Evolutionary conservation across 2,113 vertebrate species (phyloP), one percentile per base, ranked within the genome.

Genomic region (Genyomyrus donnyi): DNA sequence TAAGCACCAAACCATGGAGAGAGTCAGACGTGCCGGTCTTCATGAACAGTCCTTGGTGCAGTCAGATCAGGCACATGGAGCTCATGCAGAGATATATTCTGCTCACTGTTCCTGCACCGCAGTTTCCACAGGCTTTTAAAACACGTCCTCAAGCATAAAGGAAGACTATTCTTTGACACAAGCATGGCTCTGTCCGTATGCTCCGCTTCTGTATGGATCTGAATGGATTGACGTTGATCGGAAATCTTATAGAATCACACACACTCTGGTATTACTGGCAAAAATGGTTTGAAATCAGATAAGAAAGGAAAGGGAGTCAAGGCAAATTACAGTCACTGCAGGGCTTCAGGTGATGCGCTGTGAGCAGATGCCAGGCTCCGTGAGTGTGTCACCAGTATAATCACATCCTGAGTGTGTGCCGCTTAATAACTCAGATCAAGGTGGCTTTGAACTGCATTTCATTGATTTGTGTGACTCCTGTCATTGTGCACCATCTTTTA

Each of bases 381-480:
- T 19, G 74, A 80, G 74, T 42, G 74, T 80, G 15, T 39, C 17
- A 48, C 17, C 39, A 48, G 45, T 45, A 10, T 85, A 85, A 84
- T 48, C 24, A 87, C 19, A 53, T 35, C 42, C 85, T 35, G 27
- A 52, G 49, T 21, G 27, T 11, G 50, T 7, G 11, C 85, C 8
- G 48, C 52, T 89, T 49, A 53, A 89, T 77, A 45, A 27, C 35
- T 89, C 48, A 42, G 46, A 13, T 89, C 42, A 74, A 89, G 62
- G 21, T 9, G 9, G 88, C 19, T 42, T 46, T 89, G 45, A 77
- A 48, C 66, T 80, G 49, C 46, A 46, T 48, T 80, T 24, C 31
- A 49, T n/a, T 52, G 70, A 39, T 24, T 80, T 45, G 3, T 39
- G n/a, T 80, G 35, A 24, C 6, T 50, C 17, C 88, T 83, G 46